Evolutionary conservation across 1,140 invertebrate genomes (phyloP), one percentile per base, ranked within the genome.

Genomic region (Physella acuta): DNA sequence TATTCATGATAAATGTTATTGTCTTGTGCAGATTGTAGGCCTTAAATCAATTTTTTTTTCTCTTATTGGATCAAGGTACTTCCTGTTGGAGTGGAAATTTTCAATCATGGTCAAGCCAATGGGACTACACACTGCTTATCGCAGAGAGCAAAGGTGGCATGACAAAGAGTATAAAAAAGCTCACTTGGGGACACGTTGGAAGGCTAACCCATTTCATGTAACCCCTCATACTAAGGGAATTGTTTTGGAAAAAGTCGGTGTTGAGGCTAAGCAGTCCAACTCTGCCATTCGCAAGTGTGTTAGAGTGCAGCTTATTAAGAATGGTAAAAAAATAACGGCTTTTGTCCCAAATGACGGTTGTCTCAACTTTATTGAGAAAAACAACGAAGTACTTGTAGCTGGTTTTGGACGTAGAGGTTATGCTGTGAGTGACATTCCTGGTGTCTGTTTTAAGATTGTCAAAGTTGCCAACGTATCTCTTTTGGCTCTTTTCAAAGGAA

Each of bases 121-220:
- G 88, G 97, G 97, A 88, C 90, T 99, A 82, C 91, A 94, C 79
- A 99, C 97, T 75, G 98, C 97, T 76, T 95, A 98, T 84, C 91
- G 97, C 80, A 17, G 28, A 61, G 17, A 97, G 71, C 97, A 99
- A 87, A 89, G 94, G 86, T 99, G 97, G 97, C 93, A 96, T 66
- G 97, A 99, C 85, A 98, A 99, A 82, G 95, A 98, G 79, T 99
- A 97, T 89, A 99, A 99, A 87, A 99, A 99, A 85, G 95, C 97
- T 80, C 96, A 99, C 90, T 92, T 99, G 73, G 97, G 97, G 73
- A 99, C 97, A 55, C 90, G 97, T 83, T 99, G 96, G 97, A 99
- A 99, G 91, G 94, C 97, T 76, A 99, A 99, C 90, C 97, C 98
- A 81, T 99, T 99, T 86, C 96, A 94, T 87, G 98, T 98, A 82